Base-by-base conservation (phyloP, 1,140 invertebrate genomes). In the Dendroctonus valens region DNA sequence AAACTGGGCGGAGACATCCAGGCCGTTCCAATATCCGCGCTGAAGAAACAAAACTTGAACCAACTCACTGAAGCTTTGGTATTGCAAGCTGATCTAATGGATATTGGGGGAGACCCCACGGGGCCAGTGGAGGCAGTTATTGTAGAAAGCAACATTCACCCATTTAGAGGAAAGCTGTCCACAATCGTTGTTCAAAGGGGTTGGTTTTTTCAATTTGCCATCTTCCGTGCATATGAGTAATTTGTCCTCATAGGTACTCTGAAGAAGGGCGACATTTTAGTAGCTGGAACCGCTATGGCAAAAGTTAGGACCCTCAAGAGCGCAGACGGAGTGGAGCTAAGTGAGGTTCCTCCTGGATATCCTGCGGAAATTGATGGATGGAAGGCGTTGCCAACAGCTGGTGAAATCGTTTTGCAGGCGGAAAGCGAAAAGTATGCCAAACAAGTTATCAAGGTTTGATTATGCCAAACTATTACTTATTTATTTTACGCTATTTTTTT, bases 1-100 rank as follows among this genome's bases (percentile, higher is more conserved):
- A 89, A 89, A 41, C 77, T 89, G 63, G 97, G 97, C 0, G 97
- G 98, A 1, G 95, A 99, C 69, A 83, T 97, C 5, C 96, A 98
- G 80, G 87, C 88, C 41, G 87, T 99, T 59, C 87, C 89, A 15
- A 90, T 99, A 68, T 99, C 96, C 0, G 98, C 98, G 0, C 81
- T 97, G 0, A 87, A 91, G 76, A 86, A 86, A 58, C 89, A 84
- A 3, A 94, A 96, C 78, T 76, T 98, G n/a, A 79, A 89, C 65
- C 75, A 82, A 0, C 80, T 99, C 9, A 85, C 92, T 41, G 96
- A 99, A 74, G 89, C 94, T 0, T 87, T 99, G 59, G 81, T 88
- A 11, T 76, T 88, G 7, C 91, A 96, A 78, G 92, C 97, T 0
- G 96, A 99, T 77, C 69, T 98, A 0, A 87, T 98, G 85, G 86